Evolutionary conservation across 2,113 vertebrate genomes (phyloP), one percentile per base, ranked within the genome.

Genomic region (Phalacrocorax carbo): DNA sequence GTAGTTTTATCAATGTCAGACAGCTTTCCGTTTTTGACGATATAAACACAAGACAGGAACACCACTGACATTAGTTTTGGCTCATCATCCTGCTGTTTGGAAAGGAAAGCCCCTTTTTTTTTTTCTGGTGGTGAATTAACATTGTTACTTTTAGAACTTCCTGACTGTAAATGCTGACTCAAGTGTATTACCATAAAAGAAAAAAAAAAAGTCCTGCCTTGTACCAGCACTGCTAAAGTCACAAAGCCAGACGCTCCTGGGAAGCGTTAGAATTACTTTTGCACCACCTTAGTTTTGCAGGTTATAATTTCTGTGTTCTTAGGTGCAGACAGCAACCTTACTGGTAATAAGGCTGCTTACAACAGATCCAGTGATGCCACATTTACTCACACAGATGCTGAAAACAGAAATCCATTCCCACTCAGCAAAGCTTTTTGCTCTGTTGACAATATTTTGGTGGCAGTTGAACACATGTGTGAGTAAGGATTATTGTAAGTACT

Each of bases 1-100:
- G 55, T 10, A 7, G 89, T 62, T 95, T 96, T 96, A 97, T 97
- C 96, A 90, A 3, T 88, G 96, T 95, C 91, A 70, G 68, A 30
- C 94, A 97, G 94, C 75, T 94, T 95, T 68, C 89, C 9, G 2
- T 3, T 90, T 95, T 79, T 78, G 64, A 91, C 71, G 49, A 20
- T 42, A 34, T 19, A 66, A 88, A 77, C 30, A 49, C 42, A 40
- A 80, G 90, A 88, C 29, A 93, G 81, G 94, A 91, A 93, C 71
- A 60, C 75, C 68, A 44, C 71, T 81, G 52, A 66, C 62, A 73
- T 89, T 91, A 86, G 27, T 49, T 95, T 93, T 73, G 89, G 54
- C 84, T 94, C 34, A 51, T 95, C 55, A 83, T 94, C 78, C 66
- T 88, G 55, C 66, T 80, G 13, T 61, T 90, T 60, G 44, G 32